Evolutionary conservation across 2,797 vertebrate genomes (phyloP).

Genomic region (Crenuchus spilurus): DNA sequence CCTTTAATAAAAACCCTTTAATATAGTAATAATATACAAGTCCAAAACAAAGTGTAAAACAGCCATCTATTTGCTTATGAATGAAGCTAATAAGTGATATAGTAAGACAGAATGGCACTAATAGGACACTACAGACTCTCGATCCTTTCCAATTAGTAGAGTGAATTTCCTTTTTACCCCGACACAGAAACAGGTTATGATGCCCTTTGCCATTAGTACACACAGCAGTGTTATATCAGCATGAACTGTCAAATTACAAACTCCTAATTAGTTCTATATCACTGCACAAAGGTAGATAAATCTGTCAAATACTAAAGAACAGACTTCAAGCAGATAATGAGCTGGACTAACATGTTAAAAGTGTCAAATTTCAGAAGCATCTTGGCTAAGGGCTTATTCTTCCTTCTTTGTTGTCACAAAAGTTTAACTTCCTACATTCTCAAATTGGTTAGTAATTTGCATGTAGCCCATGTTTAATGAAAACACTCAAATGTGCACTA

Average conservation of each 20-base stretch:
- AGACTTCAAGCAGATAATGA: neutral
- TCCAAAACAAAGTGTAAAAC: neutral
- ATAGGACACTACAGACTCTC: neutral
- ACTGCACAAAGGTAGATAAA: neutral
- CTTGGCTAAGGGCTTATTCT: neutral
- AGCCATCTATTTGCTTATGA: neutral
- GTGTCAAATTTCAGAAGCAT: neutral
- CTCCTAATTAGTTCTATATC: neutral
- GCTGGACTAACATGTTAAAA: neutral
- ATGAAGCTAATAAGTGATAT: neutral
- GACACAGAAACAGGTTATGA: neutral
- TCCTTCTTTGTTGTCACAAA: neutral
- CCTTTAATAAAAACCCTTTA: too few relatives aligned
- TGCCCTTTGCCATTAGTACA: conserved; percentile 4
- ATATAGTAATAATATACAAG: neutral
- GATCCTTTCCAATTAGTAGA: neutral
- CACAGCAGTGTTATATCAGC: conserved; percentile 3
- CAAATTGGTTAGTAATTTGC: neutral
- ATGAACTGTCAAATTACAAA: neutral
- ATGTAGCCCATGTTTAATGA: neutral
- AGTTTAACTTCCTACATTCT: neutral
- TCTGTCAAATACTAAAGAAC: neutral
- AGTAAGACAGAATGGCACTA: neutral
- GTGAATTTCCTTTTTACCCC: neutral
- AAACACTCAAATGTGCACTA: neutral